Percentiles rank a stretch among this genome's conserved stretches.
Conservation (phyloP, 1,140 invertebrate genomes). For the Magallana gigas region DNA sequence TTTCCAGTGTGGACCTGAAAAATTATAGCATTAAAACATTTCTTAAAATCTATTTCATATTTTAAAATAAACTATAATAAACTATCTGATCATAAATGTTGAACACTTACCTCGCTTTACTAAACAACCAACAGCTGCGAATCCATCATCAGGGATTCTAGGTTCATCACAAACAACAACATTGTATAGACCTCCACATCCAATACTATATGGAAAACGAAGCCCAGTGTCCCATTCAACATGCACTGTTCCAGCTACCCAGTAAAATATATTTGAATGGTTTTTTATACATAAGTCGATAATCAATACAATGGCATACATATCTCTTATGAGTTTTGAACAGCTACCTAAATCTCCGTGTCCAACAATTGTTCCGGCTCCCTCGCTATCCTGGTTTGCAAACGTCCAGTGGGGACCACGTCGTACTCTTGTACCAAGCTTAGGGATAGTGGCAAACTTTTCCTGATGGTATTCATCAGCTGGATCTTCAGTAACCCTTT, state of each 20-base stretch:
- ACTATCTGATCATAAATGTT: neutral
- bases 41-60: no score
- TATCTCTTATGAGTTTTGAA: no score
- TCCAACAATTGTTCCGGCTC: neutral
- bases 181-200: neutral
- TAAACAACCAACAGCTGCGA: conserved; percentile 12
- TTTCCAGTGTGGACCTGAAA: neutral
- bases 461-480: no score
- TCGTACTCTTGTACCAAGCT: neutral
- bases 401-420: conserved; percentile 5
- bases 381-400: conserved; percentile 2
- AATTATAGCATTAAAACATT: neutral
- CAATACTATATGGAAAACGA: no score
- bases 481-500: neutral
- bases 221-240: no score
- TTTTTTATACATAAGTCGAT: no score
- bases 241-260: no score
- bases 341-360: neutral
- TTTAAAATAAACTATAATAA: no score
- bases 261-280: no score
- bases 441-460: neutral
- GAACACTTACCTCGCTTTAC: conserved; percentile 4
- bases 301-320: no score
- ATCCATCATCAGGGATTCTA: neutral
- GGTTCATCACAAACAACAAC: conserved; percentile 14